Evolutionary conservation across 1,140 invertebrate species (phyloP).

Genomic region (Chelonus insularis): DNA sequence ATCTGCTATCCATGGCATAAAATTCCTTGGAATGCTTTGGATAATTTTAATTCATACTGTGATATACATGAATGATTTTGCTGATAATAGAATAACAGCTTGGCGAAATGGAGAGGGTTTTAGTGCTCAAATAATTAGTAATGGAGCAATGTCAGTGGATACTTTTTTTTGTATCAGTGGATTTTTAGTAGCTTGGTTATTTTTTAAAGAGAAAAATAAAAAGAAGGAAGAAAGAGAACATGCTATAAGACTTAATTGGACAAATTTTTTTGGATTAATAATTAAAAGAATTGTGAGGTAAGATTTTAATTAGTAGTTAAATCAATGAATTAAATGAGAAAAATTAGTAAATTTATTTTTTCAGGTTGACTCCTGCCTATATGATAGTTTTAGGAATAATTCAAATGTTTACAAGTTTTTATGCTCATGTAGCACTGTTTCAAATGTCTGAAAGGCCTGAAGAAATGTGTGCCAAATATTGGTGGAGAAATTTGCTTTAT

Average conservation of each 20-base stretch:
- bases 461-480: slow-evolving; percentile 62
- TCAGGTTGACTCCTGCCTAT: slow-evolving; percentile 62
- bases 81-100: slow-evolving; percentile 44
- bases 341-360: slow-evolving; percentile 22
- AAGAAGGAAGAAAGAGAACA: slow-evolving; percentile 35
- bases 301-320: no score
- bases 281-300: slow-evolving; percentile 58
- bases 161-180: slow-evolving; percentile 61
- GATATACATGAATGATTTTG: slow-evolving; percentile 51
- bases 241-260: slow-evolving; percentile 33
- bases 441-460: slow-evolving; percentile 58
- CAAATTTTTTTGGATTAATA: slow-evolving; percentile 43
- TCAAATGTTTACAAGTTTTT: slow-evolving; percentile 58
- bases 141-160: slow-evolving; percentile 57
- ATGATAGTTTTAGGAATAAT: slow-evolving; percentile 60
- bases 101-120: slow-evolving; percentile 46
- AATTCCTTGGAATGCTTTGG: slow-evolving; percentile 60
- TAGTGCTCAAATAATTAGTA: slow-evolving; percentile 49
- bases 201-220: slow-evolving; percentile 41
- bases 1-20: slow-evolving; percentile 51
- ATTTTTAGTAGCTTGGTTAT: slow-evolving; percentile 55
- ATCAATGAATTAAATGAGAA: no score
- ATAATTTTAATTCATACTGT: slow-evolving; percentile 55
- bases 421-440: slow-evolving; percentile 57
- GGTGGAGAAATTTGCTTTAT: slow-evolving; percentile 69